A percentile compares a stretch with the other conserved stretches of the same genome.
Conservation (phyloP, 2,113 vertebrate genomes). For the Rhineura floridana region DNA sequence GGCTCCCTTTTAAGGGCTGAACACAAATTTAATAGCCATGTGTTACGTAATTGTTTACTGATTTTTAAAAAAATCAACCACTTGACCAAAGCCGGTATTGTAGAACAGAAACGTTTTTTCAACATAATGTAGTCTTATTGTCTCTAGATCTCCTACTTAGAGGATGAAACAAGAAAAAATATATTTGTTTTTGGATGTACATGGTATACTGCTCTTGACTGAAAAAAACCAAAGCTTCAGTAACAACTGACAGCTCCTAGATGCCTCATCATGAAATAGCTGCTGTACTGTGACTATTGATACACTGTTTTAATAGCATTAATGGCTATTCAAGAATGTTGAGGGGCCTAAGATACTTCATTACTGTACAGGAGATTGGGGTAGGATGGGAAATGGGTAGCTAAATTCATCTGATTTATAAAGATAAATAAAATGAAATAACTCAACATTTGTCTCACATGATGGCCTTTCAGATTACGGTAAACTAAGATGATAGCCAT, state of each 20-base stretch:
- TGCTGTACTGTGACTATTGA: background rate
- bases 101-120: background rate
- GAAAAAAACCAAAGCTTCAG: background rate
- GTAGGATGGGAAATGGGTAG: background rate
- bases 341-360: too few relatives aligned
- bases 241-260: background rate
- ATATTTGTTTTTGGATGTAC: background rate
- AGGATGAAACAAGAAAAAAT: background rate
- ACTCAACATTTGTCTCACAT: background rate
- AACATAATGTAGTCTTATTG: background rate
- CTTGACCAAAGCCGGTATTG: background rate
- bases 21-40: background rate
- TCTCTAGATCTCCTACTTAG: background rate
- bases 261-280: background rate
- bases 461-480: background rate
- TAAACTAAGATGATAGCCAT: background rate
- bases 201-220: background rate
- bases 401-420: background rate
- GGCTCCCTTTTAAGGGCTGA: background rate
- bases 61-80: background rate
- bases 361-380: background rate
- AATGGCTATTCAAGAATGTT: background rate
- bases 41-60: background rate
- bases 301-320: background rate
- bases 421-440: background rate